These are phyloP conservation scores for Capitulum mitella DNA, from an alignment of 2,888 invertebrate species.

Conservation along the genomic window DNA sequence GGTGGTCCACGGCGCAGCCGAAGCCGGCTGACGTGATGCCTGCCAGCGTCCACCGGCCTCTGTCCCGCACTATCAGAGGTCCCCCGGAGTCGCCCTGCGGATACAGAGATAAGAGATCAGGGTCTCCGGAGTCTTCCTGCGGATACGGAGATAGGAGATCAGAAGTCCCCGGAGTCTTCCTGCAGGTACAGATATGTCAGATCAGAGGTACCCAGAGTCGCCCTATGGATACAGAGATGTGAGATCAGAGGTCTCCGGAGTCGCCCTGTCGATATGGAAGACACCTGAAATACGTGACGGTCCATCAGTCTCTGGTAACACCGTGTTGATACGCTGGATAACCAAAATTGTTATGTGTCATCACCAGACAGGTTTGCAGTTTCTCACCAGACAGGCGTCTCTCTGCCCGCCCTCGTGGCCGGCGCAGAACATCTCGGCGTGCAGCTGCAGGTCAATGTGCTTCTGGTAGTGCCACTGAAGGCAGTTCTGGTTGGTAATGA, in stretches of 20 bases:
- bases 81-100: conserved; percentile 69
- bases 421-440: conserved; percentile 74
- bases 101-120: too few relatives aligned
- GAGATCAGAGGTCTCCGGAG: too few relatives aligned
- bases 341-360: too few relatives aligned
- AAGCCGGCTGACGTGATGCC: conserved; percentile 81
- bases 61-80: conserved; percentile 58
- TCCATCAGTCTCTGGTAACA: neutral
- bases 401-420: conserved; percentile 73
- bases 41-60: conserved; percentile 63
- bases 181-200: too few relatives aligned
- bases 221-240: too few relatives aligned
- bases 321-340: too few relatives aligned
- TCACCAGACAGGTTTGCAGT: neutral
- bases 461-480: conserved; percentile 72
- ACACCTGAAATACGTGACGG: neutral
- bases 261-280: neutral
- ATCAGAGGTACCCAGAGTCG: too few relatives aligned
- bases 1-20: conserved; percentile 75
- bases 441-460: conserved; percentile 66
- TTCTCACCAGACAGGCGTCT: conserved; percentile 63
- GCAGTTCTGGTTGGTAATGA: conserved; percentile 68
- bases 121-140: too few relatives aligned
- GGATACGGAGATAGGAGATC: too few relatives aligned
- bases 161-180: too few relatives aligned